phyloP scores from a whole-genome alignment of 2,888 invertebrate species.

The Torymus tubicola region DNA sequence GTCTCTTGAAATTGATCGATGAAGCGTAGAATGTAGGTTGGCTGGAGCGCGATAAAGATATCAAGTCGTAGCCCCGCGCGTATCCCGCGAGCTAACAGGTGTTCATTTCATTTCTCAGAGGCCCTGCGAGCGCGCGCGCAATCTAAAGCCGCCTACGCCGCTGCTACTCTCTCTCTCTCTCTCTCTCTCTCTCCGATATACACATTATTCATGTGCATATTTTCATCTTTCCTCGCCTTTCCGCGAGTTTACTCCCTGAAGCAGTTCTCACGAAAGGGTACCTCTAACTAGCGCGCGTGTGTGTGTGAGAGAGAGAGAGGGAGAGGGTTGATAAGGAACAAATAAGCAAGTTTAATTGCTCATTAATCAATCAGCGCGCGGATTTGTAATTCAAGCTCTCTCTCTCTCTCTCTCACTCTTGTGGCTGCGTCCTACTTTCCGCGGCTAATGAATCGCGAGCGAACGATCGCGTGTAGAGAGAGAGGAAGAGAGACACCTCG shows the following conservation, averaged over 20 bases:
- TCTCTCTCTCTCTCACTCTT: constrained; percentile 2
- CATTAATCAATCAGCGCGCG: constrained; percentile 12
- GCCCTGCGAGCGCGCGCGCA: too few relatives aligned
- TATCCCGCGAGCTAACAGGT: constrained; percentile 21
- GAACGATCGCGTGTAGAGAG: neutral
- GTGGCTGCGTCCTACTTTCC: constrained; percentile 7
- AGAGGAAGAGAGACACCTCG: neutral
- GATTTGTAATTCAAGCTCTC: neutral
- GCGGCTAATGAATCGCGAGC: constrained; percentile 6
- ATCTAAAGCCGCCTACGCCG: too few relatives aligned
- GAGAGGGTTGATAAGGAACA: neutral
- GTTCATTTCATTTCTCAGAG: neutral
- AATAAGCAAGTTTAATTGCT: constrained; percentile 16
- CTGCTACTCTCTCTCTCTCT: too few relatives aligned
- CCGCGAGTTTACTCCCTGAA: too few relatives aligned
- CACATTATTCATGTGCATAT: too few relatives aligned
- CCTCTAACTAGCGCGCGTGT: too few relatives aligned
- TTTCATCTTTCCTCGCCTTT: too few relatives aligned
- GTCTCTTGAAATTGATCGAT: constrained; percentile 45
- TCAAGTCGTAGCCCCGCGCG: constrained; percentile 6
- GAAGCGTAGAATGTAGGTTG: constrained; percentile 28
- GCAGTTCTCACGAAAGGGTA: too few relatives aligned
- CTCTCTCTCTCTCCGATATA: too few relatives aligned
- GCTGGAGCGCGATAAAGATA: constrained; percentile 24
- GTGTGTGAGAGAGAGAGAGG: neutral